Base-by-base conservation (phyloP, 2,888 invertebrate species). In the Taphrorychus bicolor region DNA sequence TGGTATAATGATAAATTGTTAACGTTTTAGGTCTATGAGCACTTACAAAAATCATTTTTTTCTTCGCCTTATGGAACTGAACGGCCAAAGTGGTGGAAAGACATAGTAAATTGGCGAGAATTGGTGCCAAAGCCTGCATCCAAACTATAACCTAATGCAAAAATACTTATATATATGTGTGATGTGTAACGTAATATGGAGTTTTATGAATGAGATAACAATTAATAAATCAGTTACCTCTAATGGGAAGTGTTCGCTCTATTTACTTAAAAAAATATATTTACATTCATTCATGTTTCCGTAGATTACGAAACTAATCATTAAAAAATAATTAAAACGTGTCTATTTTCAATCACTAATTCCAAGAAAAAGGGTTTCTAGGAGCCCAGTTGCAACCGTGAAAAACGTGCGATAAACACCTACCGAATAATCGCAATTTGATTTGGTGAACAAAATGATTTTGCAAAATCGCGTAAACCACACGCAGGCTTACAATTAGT, bases 11-110 rank as follows among this genome's bases (percentile, higher is more conserved):
- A n/a, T n/a, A n/a, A n/a, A n/a, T n/a, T n/a, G n/a, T n/a, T n/a
- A n/a, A n/a, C n/a, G n/a, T 32, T 45, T 45, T 82, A 92, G 91
- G 86, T 89, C 0, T 93, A 93, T 82, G 87, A 92, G 76, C 89
- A 92, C 79, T 84, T 94, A 32, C 87, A 92, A 77, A 82, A 85
- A 56, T 83, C 85, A 16, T 85, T 93, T 72, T 84, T 87, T 76
- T 86, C 87, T 51, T 85, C 86, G 71, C 88, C 91, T 0, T 88
- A 87, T 2, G 86, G 88, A 0, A 82, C 91, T 76, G 83, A 87
- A 54, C 85, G 92, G 18, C 90, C 92, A 0, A 74, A 81, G 11
- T 93, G 93, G 93, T 93, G 93, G 93, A 82, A 85, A 41, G 91
- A 92, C 75, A 87, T 91, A n/a, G 85, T 87, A 2, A 82, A 85